Percentiles rank a stretch among this genome's conserved stretches.
phyloP scores from a whole-genome alignment of 2,888 invertebrate species.

The Lampropteryx suffumata region DNA sequence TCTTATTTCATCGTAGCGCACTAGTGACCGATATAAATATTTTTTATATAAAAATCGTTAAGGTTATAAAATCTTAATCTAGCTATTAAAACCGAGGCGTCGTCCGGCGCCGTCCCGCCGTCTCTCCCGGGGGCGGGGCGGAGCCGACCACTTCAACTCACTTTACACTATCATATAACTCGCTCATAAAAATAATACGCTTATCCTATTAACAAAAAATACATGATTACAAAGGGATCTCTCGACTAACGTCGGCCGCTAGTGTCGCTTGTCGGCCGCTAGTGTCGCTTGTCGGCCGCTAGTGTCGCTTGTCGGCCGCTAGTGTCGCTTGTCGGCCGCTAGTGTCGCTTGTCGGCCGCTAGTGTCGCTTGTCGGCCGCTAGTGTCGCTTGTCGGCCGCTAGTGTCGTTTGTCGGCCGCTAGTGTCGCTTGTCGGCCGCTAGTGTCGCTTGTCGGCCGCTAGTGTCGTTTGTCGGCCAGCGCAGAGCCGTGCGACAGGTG shows the following conservation, averaged over 20 bases:
- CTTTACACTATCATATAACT: too few relatives aligned
- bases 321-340: constrained; percentile 52
- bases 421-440: constrained; percentile 52
- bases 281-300: constrained; percentile 52
- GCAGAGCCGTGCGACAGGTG: constrained; percentile 70
- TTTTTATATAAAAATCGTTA: constrained; percentile 19
- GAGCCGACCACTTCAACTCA: too few relatives aligned
- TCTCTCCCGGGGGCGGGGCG: neutral
- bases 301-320: constrained; percentile 52
- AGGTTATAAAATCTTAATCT: constrained; percentile 22
- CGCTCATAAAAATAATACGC: constrained; percentile 14
- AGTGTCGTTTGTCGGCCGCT: constrained; percentile 52
- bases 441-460: constrained; percentile 44
- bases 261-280: constrained; percentile 52
- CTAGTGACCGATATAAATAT: constrained; percentile 16
- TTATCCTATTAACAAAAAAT: constrained; percentile 27
- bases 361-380: constrained; percentile 55
- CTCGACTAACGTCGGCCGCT: neutral
- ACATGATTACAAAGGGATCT: constrained; percentile 22
- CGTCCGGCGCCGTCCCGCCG: too few relatives aligned
- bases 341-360: constrained; percentile 52
- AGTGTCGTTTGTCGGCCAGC: constrained; percentile 54
- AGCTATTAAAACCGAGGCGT: neutral
- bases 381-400: too few relatives aligned
- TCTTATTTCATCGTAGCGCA: constrained; percentile 12